Percentiles rank a stretch among this genome's conserved stretches.
phyloP scores from a whole-genome alignment of 2,888 invertebrate genomes.

The Mesoligia furuncula region DNA sequence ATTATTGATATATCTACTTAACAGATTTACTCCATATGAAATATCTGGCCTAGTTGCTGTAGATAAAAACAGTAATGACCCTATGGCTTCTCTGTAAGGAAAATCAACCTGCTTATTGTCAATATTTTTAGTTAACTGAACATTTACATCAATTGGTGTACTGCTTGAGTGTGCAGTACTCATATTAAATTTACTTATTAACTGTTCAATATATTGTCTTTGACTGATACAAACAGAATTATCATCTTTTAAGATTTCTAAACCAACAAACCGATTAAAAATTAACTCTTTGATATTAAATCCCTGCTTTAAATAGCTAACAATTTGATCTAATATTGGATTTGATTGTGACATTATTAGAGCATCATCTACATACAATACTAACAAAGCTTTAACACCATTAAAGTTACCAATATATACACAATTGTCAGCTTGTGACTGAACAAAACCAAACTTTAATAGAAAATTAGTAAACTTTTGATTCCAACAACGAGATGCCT shows the following conservation, averaged over 20 bases:
- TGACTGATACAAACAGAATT: background rate
- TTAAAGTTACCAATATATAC: slow-evolving; percentile 1
- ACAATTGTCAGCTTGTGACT: slow-evolving; percentile 5
- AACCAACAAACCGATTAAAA: background rate
- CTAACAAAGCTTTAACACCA: background rate
- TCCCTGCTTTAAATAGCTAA: background rate
- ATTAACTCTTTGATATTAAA: background rate
- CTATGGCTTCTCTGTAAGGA: too few relatives aligned
- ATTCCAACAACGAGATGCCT: slow-evolving; percentile 1
- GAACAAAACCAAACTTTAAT: slow-evolving; percentile 1
- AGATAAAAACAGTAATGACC: too few relatives aligned
- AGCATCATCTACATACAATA: background rate
- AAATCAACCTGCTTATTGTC: too few relatives aligned
- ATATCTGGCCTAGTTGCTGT: too few relatives aligned
- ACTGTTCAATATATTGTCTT: background rate
- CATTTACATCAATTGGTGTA: background rate
- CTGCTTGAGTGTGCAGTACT: background rate
- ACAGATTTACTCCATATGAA: too few relatives aligned
- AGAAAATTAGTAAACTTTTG: background rate
- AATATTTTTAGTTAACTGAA: too few relatives aligned
- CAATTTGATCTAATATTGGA: background rate
- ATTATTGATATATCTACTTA: too few relatives aligned
- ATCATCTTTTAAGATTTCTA: background rate
- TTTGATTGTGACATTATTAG: background rate
- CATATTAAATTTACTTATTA: background rate